Evolutionary conservation across 2,113 vertebrate genomes (phyloP).

Genomic region (Solenodon paradoxus): DNA sequence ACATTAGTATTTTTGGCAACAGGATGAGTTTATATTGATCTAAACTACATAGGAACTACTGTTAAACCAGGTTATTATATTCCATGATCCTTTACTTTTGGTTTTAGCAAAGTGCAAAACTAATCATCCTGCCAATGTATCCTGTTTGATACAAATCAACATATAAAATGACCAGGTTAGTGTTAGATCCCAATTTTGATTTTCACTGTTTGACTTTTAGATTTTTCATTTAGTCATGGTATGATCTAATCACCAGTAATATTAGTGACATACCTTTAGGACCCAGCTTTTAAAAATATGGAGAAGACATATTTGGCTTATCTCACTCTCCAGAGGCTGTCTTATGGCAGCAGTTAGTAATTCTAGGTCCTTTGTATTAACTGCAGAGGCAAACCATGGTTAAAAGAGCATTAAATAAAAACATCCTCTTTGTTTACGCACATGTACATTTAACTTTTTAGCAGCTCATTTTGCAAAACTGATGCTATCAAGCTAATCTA

Average conservation of each 20-base stretch:
- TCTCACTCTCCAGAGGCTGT: neutral
- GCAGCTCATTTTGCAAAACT: neutral
- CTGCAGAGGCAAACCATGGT: neutral
- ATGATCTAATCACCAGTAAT: neutral
- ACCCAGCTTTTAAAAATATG: neutral
- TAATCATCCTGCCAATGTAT: neutral
- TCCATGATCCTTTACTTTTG: neutral
- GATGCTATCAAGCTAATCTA: neutral
- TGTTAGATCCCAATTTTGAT: neutral
- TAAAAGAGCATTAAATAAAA: neutral
- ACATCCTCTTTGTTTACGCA: neutral
- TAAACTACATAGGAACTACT: neutral
- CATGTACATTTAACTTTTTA: neutral
- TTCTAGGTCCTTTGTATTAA: constrained; percentile 22
- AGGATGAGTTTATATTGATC: neutral
- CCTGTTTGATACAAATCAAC: neutral
- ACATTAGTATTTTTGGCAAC: neutral
- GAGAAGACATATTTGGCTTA: neutral
- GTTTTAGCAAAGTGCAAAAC: constrained; percentile 25
- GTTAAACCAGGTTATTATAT: neutral
- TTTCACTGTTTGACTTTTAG: neutral
- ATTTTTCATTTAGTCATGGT: neutral
- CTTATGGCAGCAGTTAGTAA: neutral
- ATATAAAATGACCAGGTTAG: neutral
- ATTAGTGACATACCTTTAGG: neutral